Conservation (phyloP, 2,113 vertebrate species). For the Antigone vipio region DNA sequence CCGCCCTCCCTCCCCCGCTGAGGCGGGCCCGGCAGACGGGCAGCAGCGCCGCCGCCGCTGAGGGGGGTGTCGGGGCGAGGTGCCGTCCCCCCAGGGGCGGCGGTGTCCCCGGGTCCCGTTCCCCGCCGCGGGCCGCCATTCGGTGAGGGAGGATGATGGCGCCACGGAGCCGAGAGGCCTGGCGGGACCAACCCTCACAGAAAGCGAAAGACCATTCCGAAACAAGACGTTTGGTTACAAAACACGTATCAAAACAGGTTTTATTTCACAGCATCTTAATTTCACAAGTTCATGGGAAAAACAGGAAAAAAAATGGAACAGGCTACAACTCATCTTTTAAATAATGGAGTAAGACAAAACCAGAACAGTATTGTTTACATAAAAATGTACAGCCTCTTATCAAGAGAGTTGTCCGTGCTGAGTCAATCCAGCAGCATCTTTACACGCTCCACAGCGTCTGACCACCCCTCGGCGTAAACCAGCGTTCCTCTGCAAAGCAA, state of each 20-base stretch:
- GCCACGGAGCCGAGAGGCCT: too few relatives aligned
- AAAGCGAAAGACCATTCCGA: accelerated
- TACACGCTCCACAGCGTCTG: not conserved
- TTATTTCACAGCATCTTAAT: constrained; percentile 69
- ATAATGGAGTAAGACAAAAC: not conserved
- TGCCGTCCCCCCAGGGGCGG: too few relatives aligned
- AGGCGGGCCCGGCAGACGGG: not conserved
- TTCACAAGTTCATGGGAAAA: constrained; percentile 15
- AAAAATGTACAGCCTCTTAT: not conserved
- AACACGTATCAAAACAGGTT: constrained; percentile 51
- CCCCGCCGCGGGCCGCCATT: too few relatives aligned
- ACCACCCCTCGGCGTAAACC: not conserved
- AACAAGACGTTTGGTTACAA: not conserved
- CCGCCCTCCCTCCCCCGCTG: too few relatives aligned
- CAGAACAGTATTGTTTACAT: not conserved
- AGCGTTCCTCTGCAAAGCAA: not conserved
- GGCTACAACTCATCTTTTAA: constrained; percentile 27
- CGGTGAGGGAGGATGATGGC: too few relatives aligned
- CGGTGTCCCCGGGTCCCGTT: too few relatives aligned
- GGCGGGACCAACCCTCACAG: too few relatives aligned
- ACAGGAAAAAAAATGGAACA: not conserved
- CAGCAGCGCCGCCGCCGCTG: too few relatives aligned
- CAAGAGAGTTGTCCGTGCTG: not conserved
- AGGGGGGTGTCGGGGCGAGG: too few relatives aligned
- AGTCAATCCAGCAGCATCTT: not conserved